Base-by-base conservation (phyloP, 2,113 vertebrate genomes). In the Alaudala cheleensis region DNA sequence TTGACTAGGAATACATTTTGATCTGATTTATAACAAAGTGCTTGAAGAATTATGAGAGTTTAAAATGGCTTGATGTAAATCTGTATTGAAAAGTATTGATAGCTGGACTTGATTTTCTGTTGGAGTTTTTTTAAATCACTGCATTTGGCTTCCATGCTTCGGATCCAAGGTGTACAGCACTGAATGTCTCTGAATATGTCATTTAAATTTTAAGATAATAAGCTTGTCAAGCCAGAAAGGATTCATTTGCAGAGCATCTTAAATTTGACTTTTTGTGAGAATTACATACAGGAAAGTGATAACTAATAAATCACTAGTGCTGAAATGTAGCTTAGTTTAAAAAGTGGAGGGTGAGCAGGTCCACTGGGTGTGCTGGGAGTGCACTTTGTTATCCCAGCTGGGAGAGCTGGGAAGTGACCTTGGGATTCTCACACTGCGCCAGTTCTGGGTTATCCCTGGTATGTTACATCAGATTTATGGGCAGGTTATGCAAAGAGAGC, bases 21-120 rank as follows among this genome's bases (percentile, higher is more conserved):
- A 93, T 86, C 62, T 93, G 73, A 93, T 92, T 94, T 92, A 76
- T 88, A 58, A 13, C 67, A 53, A 44, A 77, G 14, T 57, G 53
- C 51, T 92, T 76, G 94, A 93, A 71, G 76, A 93, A 84, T 81
- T 95, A 86, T 70, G 53, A 84, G 74, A 86, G 61, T 79, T 90
- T 92, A 69, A 92, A 93, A 83, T 47, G 80, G 40, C 26, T 95
- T 95, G 84, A 94, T 94, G 72, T 74, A 95, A 93, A 90, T 93
- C 42, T 84, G 20, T 54, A 45, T 69, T 90, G 93, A 88, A 92
- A 95, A 71, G 29, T 94, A 96, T 93, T 73, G 91, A 69, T 89
- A 95, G 81, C 65, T 80, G 78, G 78, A 26, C 60, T 76, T 14
- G 13, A 56, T 69, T 91, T 95, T 90, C 47, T 56, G 6, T 24